Conservation (phyloP, 30 jellyfish, hydroid and myxozoan species). For the Mastigias papua region DNA sequence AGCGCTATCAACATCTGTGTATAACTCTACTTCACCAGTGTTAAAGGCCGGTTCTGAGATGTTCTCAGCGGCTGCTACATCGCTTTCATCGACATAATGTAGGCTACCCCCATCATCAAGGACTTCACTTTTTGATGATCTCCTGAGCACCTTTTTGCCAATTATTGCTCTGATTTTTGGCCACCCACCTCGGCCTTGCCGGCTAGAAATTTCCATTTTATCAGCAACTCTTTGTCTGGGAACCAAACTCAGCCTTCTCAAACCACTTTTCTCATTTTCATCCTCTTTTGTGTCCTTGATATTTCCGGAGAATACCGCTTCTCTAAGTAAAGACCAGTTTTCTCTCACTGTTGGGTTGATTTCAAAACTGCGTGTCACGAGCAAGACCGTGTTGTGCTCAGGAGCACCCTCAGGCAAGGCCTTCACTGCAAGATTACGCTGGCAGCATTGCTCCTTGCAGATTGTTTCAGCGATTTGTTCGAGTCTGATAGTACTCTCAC, state of each 20-base stretch:
- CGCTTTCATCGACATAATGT: not conserved
- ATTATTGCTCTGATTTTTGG: not conserved
- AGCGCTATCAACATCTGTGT: slow-evolving; percentile 4
- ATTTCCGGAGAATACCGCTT: not conserved
- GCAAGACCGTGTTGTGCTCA: not conserved
- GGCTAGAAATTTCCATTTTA: not conserved
- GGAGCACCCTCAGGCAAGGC: slow-evolving; percentile 44
- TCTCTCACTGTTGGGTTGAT: slow-evolving; percentile 2
- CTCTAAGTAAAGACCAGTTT: slow-evolving; percentile 8
- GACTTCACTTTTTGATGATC: not conserved
- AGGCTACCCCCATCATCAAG: not conserved
- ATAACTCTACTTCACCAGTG: not conserved
- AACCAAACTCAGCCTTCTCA: not conserved
- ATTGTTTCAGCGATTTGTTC: not conserved
- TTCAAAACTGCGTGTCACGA: slow-evolving; percentile 30
- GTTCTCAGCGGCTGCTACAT: not conserved
- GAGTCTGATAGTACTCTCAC: not conserved
- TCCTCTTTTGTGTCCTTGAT: not conserved
- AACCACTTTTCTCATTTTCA: not conserved
- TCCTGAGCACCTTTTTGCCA: not conserved
- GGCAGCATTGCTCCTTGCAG: not conserved
- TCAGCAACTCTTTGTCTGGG: not conserved
- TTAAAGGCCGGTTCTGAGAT: not conserved
- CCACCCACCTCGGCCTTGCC: not conserved
- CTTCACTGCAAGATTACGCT: not conserved